A percentile compares a stretch with the other conserved stretches of the same genome.
Evolutionary conservation across 2,113 vertebrate species (phyloP).

Genomic region (Platichthys flesus): DNA sequence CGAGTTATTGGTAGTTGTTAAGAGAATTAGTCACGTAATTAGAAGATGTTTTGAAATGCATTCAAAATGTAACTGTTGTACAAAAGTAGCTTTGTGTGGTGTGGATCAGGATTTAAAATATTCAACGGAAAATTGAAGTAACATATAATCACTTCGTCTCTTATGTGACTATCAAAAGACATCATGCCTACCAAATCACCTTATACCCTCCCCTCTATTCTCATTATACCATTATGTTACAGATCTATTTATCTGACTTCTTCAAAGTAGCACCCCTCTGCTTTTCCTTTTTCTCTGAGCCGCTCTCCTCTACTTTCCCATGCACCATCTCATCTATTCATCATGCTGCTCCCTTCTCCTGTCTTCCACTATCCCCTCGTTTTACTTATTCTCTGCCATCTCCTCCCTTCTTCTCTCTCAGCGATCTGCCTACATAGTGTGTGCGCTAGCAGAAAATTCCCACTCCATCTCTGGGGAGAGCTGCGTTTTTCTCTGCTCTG

Average conservation of each 20-base stretch:
- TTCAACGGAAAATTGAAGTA: background rate
- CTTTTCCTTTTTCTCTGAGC: slow-evolving; percentile 46
- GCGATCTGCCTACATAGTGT: slow-evolving; percentile 72
- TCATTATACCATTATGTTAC: slow-evolving; percentile 29
- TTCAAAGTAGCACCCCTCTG: slow-evolving; percentile 11
- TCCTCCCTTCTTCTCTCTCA: slow-evolving; percentile 46
- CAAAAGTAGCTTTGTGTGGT: background rate
- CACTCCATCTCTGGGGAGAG: slow-evolving; percentile 63
- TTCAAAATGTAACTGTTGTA: background rate
- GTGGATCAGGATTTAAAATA: background rate
- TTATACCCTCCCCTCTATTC: slow-evolving; percentile 8
- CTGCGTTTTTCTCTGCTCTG: slow-evolving; percentile 72
- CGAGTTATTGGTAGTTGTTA: background rate
- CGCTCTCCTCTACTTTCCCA: slow-evolving; percentile 33
- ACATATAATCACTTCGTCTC: background rate
- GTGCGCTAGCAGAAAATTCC: slow-evolving; percentile 68
- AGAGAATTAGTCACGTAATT: background rate
- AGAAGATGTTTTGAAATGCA: too few species aligned
- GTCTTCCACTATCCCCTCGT: slow-evolving; percentile 43
- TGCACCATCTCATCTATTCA: slow-evolving; percentile 44
- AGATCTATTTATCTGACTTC: slow-evolving; percentile 25
- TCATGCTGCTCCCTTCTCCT: slow-evolving; percentile 16
- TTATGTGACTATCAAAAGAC: background rate
- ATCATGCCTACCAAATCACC: background rate
- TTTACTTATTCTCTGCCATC: slow-evolving; percentile 62